These are phyloP conservation scores for Nomada ferruginata DNA, from an alignment of 2,888 invertebrate species.

Conservation along the genomic window DNA sequence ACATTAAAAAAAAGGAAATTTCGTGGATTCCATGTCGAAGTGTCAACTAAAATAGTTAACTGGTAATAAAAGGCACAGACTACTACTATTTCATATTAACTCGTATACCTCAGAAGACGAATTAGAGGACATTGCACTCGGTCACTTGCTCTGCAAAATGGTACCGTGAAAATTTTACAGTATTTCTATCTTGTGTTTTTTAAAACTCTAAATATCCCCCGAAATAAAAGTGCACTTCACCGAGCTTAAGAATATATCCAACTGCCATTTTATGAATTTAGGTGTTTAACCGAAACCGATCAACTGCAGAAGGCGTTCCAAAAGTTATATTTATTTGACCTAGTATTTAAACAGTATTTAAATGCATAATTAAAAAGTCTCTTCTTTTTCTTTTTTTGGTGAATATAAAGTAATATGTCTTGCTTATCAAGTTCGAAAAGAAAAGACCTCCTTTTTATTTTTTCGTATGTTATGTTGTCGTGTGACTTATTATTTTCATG, in stretches of 20 bases:
- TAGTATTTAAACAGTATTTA: neutral
- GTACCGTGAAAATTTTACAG: conserved; percentile 29
- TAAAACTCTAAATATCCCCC: conserved; percentile 39
- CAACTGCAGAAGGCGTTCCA: conserved; percentile 68
- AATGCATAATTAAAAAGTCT: neutral
- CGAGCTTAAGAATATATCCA: conserved; percentile 42
- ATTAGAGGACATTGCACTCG: conserved; percentile 38
- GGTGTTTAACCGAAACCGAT: conserved; percentile 63
- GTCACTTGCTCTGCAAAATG: conserved; percentile 17
- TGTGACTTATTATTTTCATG: neutral
- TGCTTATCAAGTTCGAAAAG: neutral
- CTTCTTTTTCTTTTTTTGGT: neutral
- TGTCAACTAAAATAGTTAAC: conserved; percentile 59
- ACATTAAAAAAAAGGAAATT: conserved; percentile 30
- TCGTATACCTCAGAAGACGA: conserved; percentile 27
- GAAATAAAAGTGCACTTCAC: conserved; percentile 41
- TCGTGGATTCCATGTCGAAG: conserved; percentile 29
- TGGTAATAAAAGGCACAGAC: conserved; percentile 34
- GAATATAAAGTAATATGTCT: neutral
- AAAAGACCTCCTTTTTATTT: neutral
- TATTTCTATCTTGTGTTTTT: conserved; percentile 44
- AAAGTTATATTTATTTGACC: conserved; percentile 43
- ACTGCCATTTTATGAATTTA: conserved; percentile 75
- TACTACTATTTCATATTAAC: conserved; percentile 33
- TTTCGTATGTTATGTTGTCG: no score